Conservation (phyloP, 2,888 invertebrate species). For the Stenolophus ochropezus region DNA sequence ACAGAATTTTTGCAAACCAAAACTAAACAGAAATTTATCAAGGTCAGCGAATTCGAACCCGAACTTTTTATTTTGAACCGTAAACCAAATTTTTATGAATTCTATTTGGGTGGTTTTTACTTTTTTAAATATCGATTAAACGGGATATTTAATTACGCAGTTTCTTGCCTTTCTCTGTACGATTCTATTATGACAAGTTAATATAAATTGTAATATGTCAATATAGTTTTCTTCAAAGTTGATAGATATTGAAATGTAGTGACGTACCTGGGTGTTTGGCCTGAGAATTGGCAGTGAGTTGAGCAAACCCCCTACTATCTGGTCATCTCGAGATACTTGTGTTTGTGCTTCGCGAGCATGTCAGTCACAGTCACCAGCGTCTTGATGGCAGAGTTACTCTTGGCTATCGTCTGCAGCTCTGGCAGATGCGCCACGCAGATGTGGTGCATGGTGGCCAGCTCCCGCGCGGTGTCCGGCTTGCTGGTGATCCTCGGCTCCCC, state of each 20-base stretch:
- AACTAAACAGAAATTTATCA: no score
- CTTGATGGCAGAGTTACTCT: conserved; percentile 89
- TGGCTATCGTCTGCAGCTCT: conserved; percentile 89
- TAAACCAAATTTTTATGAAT: no score
- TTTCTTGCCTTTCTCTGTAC: no score
- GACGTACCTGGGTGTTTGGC: conserved; percentile 58
- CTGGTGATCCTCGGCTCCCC: conserved; percentile 79
- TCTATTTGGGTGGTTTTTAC: no score
- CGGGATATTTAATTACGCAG: no score
- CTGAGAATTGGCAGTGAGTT: conserved; percentile 62
- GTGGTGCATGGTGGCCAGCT: conserved; percentile 95
- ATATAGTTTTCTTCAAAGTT: no score
- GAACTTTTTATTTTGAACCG: no score
- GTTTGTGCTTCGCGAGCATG: conserved; percentile 97
- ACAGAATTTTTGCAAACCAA: no score
- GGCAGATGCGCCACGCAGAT: conserved; percentile 94
- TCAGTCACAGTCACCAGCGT: conserved; percentile 97
- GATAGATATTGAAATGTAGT: not conserved
- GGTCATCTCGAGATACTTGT: conserved; percentile 96
- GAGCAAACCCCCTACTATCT: conserved; percentile 72
- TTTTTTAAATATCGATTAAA: no score
- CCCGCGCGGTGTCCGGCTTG: conserved; percentile 87
- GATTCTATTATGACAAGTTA: no score
- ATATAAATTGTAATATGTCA: no score
- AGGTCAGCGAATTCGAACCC: no score